Evolutionary conservation across 2,888 invertebrate species (phyloP), one percentile per base, ranked within the genome.

Genomic region (Ectemnius continuus): DNA sequence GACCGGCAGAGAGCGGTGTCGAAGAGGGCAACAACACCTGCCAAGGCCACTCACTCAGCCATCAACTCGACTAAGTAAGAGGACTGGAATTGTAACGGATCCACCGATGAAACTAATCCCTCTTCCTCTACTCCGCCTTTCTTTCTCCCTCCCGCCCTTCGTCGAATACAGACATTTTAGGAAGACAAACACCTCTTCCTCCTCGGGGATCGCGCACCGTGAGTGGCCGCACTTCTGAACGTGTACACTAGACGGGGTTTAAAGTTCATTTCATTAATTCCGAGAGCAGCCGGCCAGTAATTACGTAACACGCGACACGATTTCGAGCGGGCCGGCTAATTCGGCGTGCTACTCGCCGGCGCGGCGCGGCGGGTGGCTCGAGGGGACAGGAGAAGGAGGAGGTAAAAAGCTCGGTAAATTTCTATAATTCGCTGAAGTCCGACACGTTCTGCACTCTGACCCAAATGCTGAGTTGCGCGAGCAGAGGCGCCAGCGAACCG

Each of bases 351-450:
- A 11, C 36, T 36, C 36, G 36, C 8, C 11, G 20, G 23, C 3
- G 28, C 3, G 28, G 2, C 28, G 28, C 28, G 28, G 36, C 8
- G 36, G 36, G 36, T 36, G 8, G 36, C 36, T 23, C 45, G 36
- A 61, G 45, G 16, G 36, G 36, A 23, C 13, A 16, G 18, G 26
- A 6, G 28, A n/a, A 14, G 23, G 23, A 4, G 20, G 16, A n/a
- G 56, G 16, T 16, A 16, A 47, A 28, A 23, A 46, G n/a, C 47
- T 67, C 70, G 69, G 74, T 59, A 74, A 68, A 70, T 78, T 70
- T 68, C 18, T 86, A 85, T 86, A 87, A 84, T 86, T 86, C 86
- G 84, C 81, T 81, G 84, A 71, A 73, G 80, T 60, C 67, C 47
- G 75, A 78, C 67, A 69, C 79, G 78, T 77, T 77, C 70, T 73